Evolutionary conservation across 2,113 vertebrate genomes (phyloP), one percentile per base, ranked within the genome.

Genomic region (Egretta garzetta): DNA sequence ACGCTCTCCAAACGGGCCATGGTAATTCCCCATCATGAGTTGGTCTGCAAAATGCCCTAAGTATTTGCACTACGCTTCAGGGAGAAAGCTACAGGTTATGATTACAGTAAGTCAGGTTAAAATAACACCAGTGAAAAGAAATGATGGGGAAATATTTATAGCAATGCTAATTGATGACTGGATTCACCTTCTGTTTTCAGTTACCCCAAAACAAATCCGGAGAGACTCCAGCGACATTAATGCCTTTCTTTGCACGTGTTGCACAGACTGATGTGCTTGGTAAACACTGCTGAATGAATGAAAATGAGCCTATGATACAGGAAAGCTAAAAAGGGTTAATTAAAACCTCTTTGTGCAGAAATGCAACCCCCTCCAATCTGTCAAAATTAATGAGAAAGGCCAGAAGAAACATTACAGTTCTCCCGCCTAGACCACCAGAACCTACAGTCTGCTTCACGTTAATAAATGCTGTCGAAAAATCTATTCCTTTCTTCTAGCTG

Each of bases 381-480:
- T 96, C 97, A 98, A 94, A 96, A 92, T 63, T 80, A 96, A 92
- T 95, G 93, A 98, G 77, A 80, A 96, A 95, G 88, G 88, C 81
- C 96, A 93, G 95, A 87, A 96, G 90, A 97, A 96, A 96, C 75
- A 77, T 58, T 86, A 63, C 58, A 91, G 87, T 58, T 89, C 86
- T 92, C 83, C 83, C 35, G 30, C 91, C 86, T 92, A 94, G 89
- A 92, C 88, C 52, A 11, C 93, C 86, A 97, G 93, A 94, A 94
- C 56, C 43, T 86, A 35, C 73, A 79, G 77, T 55, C 71, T 94
- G 67, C 59, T 9, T 64, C 59, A 77, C 1, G 2, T 91, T 95
- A 96, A 93, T 73, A 95, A 95, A 87, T 10, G 32, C 41, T 68
- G 9, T 4, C 86, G 88, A 59, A 95, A 95, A 92, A 89, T 67